Conservation (phyloP, 2,797 vertebrate genomes). For the Passerculus sandwichensis region DNA sequence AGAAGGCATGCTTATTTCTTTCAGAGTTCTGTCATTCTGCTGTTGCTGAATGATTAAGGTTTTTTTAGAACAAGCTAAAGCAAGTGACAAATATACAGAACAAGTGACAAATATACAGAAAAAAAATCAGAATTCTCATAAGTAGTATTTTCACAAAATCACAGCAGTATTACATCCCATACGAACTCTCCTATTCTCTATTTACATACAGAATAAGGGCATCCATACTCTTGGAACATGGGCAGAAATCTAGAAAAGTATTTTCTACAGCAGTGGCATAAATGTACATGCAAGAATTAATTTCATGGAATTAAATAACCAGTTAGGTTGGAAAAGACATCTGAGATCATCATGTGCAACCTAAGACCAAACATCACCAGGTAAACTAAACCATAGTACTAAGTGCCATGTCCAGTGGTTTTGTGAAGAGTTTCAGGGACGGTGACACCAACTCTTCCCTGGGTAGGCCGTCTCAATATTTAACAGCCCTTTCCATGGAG, state of each 20-base stretch:
- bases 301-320: background rate
- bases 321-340: background rate
- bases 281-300: accelerated
- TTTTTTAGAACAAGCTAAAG: background rate
- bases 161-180: background rate
- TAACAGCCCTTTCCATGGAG: background rate
- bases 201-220: background rate
- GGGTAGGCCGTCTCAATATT: background rate
- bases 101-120: background rate
- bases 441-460: background rate
- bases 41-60: background rate
- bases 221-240: accelerated
- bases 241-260: background rate
- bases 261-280: accelerated
- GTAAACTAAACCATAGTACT: background rate
- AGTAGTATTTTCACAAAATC: background rate
- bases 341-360: background rate
- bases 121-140: background rate
- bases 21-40: background rate
- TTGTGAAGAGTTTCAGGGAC: background rate
- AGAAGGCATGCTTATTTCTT: background rate
- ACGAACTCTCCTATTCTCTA: background rate
- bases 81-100: background rate
- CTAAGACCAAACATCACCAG: background rate
- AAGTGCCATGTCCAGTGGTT: background rate